Percentiles rank a stretch among this genome's conserved stretches.
Evolutionary conservation across 2,113 vertebrate genomes (phyloP).

Genomic region (Zonotrichia leucophrys): DNA sequence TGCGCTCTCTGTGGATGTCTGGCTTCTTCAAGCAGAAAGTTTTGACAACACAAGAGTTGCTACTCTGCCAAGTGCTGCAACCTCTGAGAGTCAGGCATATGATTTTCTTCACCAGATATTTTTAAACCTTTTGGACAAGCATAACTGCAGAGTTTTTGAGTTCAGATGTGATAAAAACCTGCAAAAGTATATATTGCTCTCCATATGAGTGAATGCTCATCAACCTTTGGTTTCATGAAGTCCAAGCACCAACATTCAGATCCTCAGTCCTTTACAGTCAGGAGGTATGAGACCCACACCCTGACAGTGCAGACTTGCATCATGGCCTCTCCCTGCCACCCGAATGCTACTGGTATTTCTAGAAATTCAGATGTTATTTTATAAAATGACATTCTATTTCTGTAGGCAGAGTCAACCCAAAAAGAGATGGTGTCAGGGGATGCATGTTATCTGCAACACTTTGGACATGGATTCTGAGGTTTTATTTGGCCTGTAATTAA

Average conservation of each 20-base stretch:
- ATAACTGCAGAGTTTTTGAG: neutral
- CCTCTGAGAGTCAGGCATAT: neutral
- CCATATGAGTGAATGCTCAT: neutral
- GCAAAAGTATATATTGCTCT: neutral
- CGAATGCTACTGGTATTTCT: neutral
- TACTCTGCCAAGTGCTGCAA: neutral
- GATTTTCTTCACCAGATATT: neutral
- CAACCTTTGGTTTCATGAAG: neutral
- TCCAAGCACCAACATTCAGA: neutral
- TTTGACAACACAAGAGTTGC: neutral
- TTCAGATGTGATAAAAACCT: neutral
- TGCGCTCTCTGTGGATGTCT: neutral
- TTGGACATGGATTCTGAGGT: neutral
- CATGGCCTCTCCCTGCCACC: accelerated
- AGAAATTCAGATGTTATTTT: neutral
- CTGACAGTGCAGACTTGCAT: neutral
- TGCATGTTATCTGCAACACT: neutral
- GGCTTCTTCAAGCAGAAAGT: neutral
- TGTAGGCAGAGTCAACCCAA: neutral
- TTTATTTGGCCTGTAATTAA: neutral
- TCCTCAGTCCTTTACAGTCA: neutral
- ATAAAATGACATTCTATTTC: neutral
- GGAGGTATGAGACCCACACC: neutral
- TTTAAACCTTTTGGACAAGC: neutral
- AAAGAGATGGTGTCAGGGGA: neutral